Evolutionary conservation across 2,888 invertebrate genomes (phyloP).

Genomic region (Alsophila aescularia): DNA sequence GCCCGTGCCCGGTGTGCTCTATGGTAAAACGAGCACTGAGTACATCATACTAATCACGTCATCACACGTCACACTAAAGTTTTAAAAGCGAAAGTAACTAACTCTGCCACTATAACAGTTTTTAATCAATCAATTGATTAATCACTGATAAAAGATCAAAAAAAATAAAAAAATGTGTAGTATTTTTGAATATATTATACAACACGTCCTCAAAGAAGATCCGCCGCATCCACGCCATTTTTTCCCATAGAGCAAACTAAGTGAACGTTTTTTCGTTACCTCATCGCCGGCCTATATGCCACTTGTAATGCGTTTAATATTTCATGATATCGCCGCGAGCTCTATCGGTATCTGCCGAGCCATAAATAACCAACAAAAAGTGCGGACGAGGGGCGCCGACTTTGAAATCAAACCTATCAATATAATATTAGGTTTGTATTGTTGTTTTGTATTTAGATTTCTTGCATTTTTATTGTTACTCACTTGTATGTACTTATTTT

Average conservation of each 20-base stretch:
- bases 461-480: slow-evolving; percentile 12
- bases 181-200: no score
- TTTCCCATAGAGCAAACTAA: slow-evolving; percentile 60
- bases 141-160: no score
- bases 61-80: no score
- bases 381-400: slow-evolving; percentile 55
- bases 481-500: background rate
- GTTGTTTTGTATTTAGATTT: slow-evolving; percentile 48
- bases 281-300: slow-evolving; percentile 80
- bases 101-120: no score
- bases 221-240: slow-evolving; percentile 47
- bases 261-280: slow-evolving; percentile 75
- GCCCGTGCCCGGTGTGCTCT: no score
- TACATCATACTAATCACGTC: no score
- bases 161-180: slow-evolving; percentile 2
- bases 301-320: slow-evolving; percentile 84
- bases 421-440: slow-evolving; percentile 76
- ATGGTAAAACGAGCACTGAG: no score
- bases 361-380: slow-evolving; percentile 81
- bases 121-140: no score
- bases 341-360: slow-evolving; percentile 75
- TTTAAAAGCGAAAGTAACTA: no score
- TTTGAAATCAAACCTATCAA: slow-evolving; percentile 77
- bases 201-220: no score
- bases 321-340: slow-evolving; percentile 79